Evolutionary conservation across 2,797 vertebrate genomes (phyloP), one percentile per base, ranked within the genome.

Genomic region (Buphagus erythrorhynchus): DNA sequence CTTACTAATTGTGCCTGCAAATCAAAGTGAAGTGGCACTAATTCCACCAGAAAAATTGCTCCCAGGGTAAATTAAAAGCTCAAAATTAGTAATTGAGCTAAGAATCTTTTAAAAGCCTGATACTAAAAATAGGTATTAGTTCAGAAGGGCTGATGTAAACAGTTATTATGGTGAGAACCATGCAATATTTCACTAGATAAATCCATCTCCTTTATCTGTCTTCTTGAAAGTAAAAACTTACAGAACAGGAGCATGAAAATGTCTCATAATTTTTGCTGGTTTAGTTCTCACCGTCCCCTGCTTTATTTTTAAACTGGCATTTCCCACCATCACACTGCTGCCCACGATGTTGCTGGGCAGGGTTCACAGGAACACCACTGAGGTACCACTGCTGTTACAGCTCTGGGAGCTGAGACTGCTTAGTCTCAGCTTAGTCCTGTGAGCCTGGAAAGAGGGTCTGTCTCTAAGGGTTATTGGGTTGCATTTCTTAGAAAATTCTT

Each of bases 21-120:
- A 74, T 91, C 78, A 57, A 81, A 71, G 77, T 22, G 35, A 89
- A 88, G 61, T 82, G 67, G 20, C 73, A 66, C 25, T 72, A 86
- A 93, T 93, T 73, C 31, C 36, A 89, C 33, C 40, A 52, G 77
- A 75, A 92, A 72, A 89, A 93, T 51, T 82, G 51, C 24, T 93
- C 42, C 33, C 22, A 43, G 31, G 51, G 51, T 66, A 92, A 91
- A 95, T 63, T 40, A 35, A 65, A 66, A 79, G 59, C 67, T 91
- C 74, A 49, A 63, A 91, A 85, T 82, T 48, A 84, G 81, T 40
- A 40, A 72, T 14, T 78, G 62, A 91, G 63, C 71, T 89, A 46
- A 95, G 58, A 45, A 77, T 69, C 48, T 88, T 92, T 82, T 79
- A 52, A 92, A 94, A 89, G 49, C 6, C 22, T 67, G 31, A 22